Base-by-base conservation (phyloP, 2,113 vertebrate species). In the Caranx ignobilis region DNA sequence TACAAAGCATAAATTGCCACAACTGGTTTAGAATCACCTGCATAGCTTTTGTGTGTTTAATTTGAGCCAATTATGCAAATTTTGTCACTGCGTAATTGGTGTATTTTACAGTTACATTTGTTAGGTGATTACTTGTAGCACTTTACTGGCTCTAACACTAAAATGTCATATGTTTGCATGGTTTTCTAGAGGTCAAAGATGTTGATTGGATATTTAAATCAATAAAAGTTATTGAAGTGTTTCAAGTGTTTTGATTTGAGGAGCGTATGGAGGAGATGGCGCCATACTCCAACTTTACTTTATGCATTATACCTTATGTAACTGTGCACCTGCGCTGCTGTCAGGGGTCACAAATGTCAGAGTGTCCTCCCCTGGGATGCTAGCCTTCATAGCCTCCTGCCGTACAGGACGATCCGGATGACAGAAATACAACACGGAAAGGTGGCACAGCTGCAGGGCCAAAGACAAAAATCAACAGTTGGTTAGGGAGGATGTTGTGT, bases 141-240 rank as follows among this genome's bases (percentile, higher is more conserved):
- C 82, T 89, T 85, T 81, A 87, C 35, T 69, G 21, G 26, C 66
- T 81, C 37, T 6, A 13, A 78, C 62, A 48, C 34, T 39, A 50
- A 64, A 10, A 65, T 62, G 63, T 79, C 8, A n/a, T 62, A 18
- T 52, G 21, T 50, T 43, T 84, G 71, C 39, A 68, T 76, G 80
- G 37, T 73, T 72, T 77, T 47, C 15, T 10, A 68, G 63, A 78
- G 18, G 16, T 78, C 41, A 75, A 69, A 45, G 8, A 32, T 75
- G 81, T 64, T 41, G 6, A 78, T 69, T 11, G 26, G 48, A 31
- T 48, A 31, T 76, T 82, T 71, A 37, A 63, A 78, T 66, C 68
- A 86, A 84, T 59, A 73, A 86, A 59, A 7, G 11, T 50, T 66
- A 19, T 68, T 75, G 31, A 55, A 32, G 11, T 59, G 26, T 39